These are phyloP conservation scores for Tiliacea citrago DNA, from an alignment of 2,888 invertebrate genomes.

Conservation along the genomic window DNA sequence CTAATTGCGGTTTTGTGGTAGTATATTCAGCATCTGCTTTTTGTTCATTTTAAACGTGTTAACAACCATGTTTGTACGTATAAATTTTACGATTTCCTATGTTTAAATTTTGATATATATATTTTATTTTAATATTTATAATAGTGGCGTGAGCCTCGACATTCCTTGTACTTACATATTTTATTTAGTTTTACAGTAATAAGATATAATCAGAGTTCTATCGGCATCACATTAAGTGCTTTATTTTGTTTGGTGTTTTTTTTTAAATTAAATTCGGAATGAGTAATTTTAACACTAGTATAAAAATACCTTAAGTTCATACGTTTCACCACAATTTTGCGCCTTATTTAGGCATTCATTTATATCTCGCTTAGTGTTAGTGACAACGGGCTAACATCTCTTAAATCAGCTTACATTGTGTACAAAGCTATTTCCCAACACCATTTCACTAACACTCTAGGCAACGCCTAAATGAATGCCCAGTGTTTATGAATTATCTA, in stretches of 20 bases:
- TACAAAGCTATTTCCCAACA: neutral
- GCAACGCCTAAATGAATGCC: neutral
- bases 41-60: neutral
- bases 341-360: neutral
- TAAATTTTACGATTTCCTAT: conserved; percentile 1
- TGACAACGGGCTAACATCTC: neutral
- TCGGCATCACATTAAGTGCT: conserved; percentile 10
- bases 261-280: conserved; percentile 9
- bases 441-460: neutral
- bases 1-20: neutral
- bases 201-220: conserved; percentile 21
- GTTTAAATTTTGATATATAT: neutral
- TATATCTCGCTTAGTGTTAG: neutral
- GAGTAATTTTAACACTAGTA: conserved; percentile 13
- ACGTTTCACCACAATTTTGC: neutral
- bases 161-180: conserved; percentile 58
- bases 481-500: neutral
- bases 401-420: neutral
- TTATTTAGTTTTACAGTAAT: conserved; percentile 48
- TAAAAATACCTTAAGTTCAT: neutral
- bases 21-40: neutral
- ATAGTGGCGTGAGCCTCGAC: conserved; percentile 6
- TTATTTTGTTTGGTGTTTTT: conserved; percentile 19
- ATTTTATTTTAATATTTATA: conserved; percentile 24
- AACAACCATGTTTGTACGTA: neutral